Evolutionary conservation across 1,140 invertebrate genomes (phyloP).

Genomic region (Leptinotarsa defecta): DNA sequence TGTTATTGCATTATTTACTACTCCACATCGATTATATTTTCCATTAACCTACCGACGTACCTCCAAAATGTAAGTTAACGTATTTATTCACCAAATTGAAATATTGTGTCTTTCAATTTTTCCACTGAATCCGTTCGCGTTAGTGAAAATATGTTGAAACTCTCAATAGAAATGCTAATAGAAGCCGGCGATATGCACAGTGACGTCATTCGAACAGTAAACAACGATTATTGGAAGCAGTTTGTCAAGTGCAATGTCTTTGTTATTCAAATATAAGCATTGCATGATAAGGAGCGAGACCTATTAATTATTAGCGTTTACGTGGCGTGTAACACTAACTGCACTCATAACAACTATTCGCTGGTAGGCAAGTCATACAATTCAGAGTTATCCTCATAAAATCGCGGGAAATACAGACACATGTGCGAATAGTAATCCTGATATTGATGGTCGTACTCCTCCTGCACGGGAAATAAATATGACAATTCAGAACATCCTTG

Average conservation of each 20-base stretch:
- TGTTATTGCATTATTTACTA: no score
- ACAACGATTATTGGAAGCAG: constrained; percentile 37
- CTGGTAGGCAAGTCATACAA: constrained; percentile 13
- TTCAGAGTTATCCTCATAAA: constrained; percentile 20
- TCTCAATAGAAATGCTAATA: constrained; percentile 8
- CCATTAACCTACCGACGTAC: no score
- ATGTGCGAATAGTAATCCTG: background rate
- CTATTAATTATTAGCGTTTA: constrained; percentile 38
- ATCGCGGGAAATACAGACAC: background rate
- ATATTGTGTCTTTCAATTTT: background rate
- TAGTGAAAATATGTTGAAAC: constrained; percentile 6
- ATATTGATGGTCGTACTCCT: background rate
- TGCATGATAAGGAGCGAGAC: constrained; percentile 36
- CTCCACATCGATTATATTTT: no score
- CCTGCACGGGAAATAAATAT: no score
- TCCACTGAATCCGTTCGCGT: background rate
- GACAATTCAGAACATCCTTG: no score
- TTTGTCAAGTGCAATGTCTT: constrained; percentile 40
- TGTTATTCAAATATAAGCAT: constrained; percentile 41
- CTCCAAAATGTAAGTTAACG: no score
- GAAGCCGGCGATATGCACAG: background rate
- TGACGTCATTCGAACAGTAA: constrained; percentile 20
- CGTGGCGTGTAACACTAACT: constrained; percentile 20
- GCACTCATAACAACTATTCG: constrained; percentile 18
- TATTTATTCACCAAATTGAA: no score